Conservation (phyloP, 1,140 invertebrate genomes). For the Pseudoatta argentina region DNA sequence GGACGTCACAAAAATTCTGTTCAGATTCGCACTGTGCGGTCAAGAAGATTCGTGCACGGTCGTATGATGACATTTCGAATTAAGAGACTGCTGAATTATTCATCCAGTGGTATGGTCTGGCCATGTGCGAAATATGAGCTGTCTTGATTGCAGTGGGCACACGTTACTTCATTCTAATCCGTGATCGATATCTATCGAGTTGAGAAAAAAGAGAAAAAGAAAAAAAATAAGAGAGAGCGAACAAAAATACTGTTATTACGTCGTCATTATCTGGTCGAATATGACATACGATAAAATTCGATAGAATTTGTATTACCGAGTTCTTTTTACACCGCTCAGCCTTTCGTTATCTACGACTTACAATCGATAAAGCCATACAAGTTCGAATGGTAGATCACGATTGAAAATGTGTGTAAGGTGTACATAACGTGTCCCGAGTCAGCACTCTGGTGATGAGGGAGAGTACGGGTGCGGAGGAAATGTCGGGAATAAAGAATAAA, state of each 20-base stretch:
- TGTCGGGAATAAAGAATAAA: conserved; percentile 63
- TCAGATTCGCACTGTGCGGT: not conserved
- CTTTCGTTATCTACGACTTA: conserved; percentile 57
- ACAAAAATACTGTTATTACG: conserved; percentile 55
- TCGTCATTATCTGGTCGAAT: conserved; percentile 49
- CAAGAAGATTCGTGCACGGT: conserved; percentile 34
- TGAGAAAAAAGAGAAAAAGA: conserved; percentile 11
- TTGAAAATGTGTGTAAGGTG: conserved; percentile 70
- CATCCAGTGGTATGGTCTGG: conserved; percentile 6
- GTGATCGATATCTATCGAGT: conserved; percentile 42
- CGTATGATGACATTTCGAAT: conserved; percentile 56
- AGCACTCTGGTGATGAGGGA: not conserved
- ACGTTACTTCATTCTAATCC: conserved; percentile 65
- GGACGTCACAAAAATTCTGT: conserved; percentile 16
- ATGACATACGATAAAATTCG: conserved; percentile 45
- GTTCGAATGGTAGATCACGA: conserved; percentile 56
- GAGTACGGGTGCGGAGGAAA: not conserved
- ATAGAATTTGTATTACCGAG: conserved; percentile 56
- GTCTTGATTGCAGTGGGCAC: not conserved
- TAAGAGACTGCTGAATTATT: conserved; percentile 59
- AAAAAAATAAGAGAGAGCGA: not conserved
- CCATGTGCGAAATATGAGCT: conserved; percentile 49
- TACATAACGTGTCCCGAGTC: conserved; percentile 30
- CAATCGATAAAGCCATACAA: conserved; percentile 70
- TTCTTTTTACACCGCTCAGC: not conserved